Conservation (phyloP, 2,888 invertebrate species). For the Lamproptera curius region DNA sequence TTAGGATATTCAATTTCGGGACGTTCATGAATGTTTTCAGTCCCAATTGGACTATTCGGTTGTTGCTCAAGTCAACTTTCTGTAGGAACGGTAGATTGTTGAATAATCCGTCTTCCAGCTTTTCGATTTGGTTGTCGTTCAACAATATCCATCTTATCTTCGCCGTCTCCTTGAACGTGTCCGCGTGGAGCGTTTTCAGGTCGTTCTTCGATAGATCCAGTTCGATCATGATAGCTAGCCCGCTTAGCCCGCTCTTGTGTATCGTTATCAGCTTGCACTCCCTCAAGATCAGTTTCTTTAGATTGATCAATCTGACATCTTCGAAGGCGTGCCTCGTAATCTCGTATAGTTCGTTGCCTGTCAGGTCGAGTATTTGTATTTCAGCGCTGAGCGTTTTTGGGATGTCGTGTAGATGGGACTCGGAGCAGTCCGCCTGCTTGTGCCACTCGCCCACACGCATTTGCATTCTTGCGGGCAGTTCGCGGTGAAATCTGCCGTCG, state of each 20-base stretch:
- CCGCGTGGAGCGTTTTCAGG: constrained; percentile 80
- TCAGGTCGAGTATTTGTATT: constrained; percentile 84
- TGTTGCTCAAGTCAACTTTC: constrained; percentile 87
- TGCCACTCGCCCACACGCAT: constrained; percentile 92
- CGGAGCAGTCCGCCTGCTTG: constrained; percentile 89
- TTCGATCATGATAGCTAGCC: constrained; percentile 87
- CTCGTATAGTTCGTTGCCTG: constrained; percentile 82
- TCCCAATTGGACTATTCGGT: constrained; percentile 83
- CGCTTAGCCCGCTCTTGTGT: constrained; percentile 86
- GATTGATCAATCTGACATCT: constrained; percentile 83
- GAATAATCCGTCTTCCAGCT: constrained; percentile 87
- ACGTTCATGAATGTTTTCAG: constrained; percentile 84
- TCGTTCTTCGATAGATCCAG: constrained; percentile 88
- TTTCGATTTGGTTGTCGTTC: constrained; percentile 86
- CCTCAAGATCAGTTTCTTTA: constrained; percentile 87
- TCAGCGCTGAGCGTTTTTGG: constrained; percentile 86
- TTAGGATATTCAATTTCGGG: constrained; percentile 82
- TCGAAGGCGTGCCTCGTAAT: constrained; percentile 83
- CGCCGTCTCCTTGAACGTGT: constrained; percentile 84
- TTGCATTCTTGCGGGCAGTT: constrained; percentile 84
- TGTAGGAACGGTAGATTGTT: constrained; percentile 85
- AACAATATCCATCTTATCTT: constrained; percentile 85
- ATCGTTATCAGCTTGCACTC: constrained; percentile 86
- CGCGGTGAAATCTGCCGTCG: constrained; percentile 72
- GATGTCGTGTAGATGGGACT: constrained; percentile 81